Percentiles rank a stretch among this genome's conserved stretches.
Conservation (phyloP, 2,888 invertebrate species). For the Oscheius myriophilus region DNA sequence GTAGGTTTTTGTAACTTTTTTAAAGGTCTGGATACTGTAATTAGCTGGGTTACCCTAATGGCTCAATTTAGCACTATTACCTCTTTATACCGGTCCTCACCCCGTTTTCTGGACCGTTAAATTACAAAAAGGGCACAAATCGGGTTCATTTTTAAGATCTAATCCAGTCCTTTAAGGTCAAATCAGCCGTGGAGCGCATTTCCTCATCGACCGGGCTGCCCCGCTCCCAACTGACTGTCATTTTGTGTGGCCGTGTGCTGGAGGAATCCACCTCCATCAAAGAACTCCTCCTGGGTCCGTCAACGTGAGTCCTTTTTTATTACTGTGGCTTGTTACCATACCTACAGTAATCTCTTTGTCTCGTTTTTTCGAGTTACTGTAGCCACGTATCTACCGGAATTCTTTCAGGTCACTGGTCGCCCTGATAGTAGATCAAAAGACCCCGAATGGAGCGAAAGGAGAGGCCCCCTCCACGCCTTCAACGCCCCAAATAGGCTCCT, state of each 20-base stretch:
- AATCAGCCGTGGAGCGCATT: constrained; percentile 1
- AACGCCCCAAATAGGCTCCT: constrained; percentile 38
- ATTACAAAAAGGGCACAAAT: too few relatives aligned
- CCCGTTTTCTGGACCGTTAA: neutral
- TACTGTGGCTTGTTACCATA: neutral
- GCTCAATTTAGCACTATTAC: too few relatives aligned
- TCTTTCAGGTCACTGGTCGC: constrained; percentile 8
- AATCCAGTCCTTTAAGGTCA: constrained; percentile 4
- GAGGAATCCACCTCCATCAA: constrained; percentile 32
- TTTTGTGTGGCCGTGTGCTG: constrained; percentile 46
- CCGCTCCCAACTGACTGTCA: constrained; percentile 38
- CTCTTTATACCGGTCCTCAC: too few relatives aligned
- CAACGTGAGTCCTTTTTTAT: constrained; percentile 40
- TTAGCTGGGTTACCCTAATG: too few relatives aligned
- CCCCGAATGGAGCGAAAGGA: neutral
- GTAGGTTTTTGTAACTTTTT: neutral
- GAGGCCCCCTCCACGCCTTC: neutral
- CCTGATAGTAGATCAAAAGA: constrained; percentile 1
- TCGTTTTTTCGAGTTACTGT: too few relatives aligned
- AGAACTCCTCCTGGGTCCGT: constrained; percentile 43
- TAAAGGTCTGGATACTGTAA: too few relatives aligned
- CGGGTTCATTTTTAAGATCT: neutral
- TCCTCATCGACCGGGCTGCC: constrained; percentile 28
- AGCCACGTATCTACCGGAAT: too few relatives aligned
- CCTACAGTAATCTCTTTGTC: neutral